Evolutionary conservation across 2,888 invertebrate species (phyloP).

Genomic region (Diadegma fenestrale): DNA sequence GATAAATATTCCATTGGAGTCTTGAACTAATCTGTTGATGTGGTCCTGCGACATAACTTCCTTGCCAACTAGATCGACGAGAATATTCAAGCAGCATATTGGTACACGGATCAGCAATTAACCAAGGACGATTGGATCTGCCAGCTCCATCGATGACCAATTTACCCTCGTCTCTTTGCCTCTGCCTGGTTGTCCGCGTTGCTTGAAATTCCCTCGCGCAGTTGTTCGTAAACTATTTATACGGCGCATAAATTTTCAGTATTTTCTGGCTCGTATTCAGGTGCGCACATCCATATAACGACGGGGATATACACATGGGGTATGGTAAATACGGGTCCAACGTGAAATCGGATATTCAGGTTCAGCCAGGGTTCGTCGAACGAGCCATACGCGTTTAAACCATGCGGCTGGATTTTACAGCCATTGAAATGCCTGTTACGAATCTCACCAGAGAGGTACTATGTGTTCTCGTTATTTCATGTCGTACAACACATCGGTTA

Average conservation of each 20-base stretch:
- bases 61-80: constrained; percentile 75
- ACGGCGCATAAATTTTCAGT: constrained; percentile 76
- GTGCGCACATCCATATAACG: constrained; percentile 13
- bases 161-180: constrained; percentile 60
- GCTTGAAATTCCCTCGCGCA: constrained; percentile 33
- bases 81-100: constrained; percentile 76
- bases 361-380: constrained; percentile 33
- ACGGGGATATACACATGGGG: not conserved
- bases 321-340: constrained; percentile 29
- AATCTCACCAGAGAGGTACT: not conserved
- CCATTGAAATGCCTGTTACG: constrained; percentile 14
- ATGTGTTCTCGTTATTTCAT: not conserved
- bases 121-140: constrained; percentile 80
- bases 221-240: constrained; percentile 77
- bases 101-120: constrained; percentile 77
- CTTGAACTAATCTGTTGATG: not conserved
- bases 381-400: constrained; percentile 1
- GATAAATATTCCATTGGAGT: not conserved
- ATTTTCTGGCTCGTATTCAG: constrained; percentile 48
- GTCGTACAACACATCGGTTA: constrained; percentile 9
- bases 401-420: constrained; percentile 24
- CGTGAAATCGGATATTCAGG: constrained; percentile 52
- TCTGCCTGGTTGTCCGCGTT: constrained; percentile 31
- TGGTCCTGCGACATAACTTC: constrained; percentile 69
- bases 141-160: constrained; percentile 62